Evolutionary conservation across 37 sponge, comb jelly and placozoan genomes (phyloP), one percentile per base, ranked within the genome.

Genomic region (Beroe forskalii): DNA sequence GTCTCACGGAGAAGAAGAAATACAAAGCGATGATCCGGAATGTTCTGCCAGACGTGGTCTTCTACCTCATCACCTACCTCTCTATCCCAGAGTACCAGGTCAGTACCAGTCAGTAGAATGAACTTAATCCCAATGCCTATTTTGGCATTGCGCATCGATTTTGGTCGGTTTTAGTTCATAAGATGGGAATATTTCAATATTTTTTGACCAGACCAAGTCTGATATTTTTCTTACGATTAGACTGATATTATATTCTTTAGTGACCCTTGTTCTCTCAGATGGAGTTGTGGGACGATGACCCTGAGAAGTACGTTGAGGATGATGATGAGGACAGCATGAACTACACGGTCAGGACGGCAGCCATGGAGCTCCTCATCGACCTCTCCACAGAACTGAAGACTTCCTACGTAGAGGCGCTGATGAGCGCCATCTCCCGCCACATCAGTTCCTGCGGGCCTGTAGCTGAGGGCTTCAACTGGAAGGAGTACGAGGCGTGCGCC

Each of bases 271-370:
- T 12, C 67, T 24, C 27, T 39, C 38, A 72, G 75, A 72, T 72
- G 37, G 75, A 72, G 75, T 33, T 38, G 40, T 72, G 75, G 75
- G 30, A 72, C 20, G 75, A 32, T 17, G 75, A 72, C 75, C 75
- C 75, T 8, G 75, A 72, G 75, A 72, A 72, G 75, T 72, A 72
- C 22, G 75, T 72, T 20, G 75, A 72, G 22, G 75, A 72, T 72
- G 75, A 72, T 72, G 75, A 72, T 39, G 75, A 72, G 75, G 75
- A 72, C 38, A 72, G 75, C 22, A 72, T 72, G 75, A 72, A 72
- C 40, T 72, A 72, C 75, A 72, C 75, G 33, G 75, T 72, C 6
- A 3, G 75, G 20, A 72, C 75, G 8, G 75, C 39, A 38, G 75
- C 75, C 30, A 72, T 72, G 75, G 75, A 72, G 40, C 75, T 72